A percentile compares a stretch with the other conserved stretches of the same genome.
phyloP scores from a whole-genome alignment of 2,888 invertebrate genomes.

The Graphium colonna region DNA sequence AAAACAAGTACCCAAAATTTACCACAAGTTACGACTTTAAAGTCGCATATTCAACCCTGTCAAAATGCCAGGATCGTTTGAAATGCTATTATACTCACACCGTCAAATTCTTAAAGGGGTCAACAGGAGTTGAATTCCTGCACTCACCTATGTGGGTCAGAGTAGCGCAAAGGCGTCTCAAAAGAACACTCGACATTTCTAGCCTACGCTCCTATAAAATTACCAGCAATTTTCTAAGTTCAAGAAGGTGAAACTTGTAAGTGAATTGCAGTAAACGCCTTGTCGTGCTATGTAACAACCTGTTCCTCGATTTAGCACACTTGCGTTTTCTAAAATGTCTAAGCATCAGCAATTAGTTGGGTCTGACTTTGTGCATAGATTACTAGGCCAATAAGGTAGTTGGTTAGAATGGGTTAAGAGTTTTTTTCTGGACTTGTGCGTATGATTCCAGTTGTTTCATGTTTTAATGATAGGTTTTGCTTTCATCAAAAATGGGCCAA shows the following conservation, averaged over 20 bases:
- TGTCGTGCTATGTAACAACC: not conserved
- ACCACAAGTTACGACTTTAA: no score
- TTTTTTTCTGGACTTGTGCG: no score
- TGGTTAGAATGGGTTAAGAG: no score
- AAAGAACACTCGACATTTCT: conserved; percentile 9
- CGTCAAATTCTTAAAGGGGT: not conserved
- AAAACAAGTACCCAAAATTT: no score
- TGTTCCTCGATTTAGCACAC: no score
- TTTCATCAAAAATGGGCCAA: no score
- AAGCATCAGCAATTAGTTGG: no score
- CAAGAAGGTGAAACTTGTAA: not conserved
- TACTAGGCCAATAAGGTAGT: no score
- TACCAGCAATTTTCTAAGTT: conserved; percentile 1
- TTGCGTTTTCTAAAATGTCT: no score
- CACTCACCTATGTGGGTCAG: conserved; percentile 10
- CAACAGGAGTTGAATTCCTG: not conserved
- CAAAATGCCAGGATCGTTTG: not conserved
- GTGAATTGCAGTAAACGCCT: not conserved
- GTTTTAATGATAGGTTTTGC: no score
- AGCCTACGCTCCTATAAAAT: not conserved
- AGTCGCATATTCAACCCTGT: not conserved
- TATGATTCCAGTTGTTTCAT: no score
- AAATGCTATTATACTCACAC: conserved; percentile 1
- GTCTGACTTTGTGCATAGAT: no score
- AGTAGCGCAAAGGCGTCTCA: not conserved